Base-by-base conservation (phyloP, 23 tunicate genomes). In the Clavelina lepadiformis region DNA sequence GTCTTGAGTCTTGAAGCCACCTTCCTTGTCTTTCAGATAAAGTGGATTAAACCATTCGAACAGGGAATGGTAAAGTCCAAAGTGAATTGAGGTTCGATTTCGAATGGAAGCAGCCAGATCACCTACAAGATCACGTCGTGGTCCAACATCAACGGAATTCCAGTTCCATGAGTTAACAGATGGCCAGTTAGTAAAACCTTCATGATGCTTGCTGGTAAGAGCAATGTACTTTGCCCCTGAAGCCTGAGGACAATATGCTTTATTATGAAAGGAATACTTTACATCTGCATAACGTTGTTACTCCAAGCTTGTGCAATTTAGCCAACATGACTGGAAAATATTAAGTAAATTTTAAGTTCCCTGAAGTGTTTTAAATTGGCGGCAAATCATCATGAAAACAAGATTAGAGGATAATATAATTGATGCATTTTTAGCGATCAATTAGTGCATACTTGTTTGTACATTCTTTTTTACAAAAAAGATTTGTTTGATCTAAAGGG, bases 161-260 rank as follows among this genome's bases (percentile, higher is more conserved):
- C 83, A 77, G 67, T 77, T 77, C 83, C 83, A 77, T 38, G 83
- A 77, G 49, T 46, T 33, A 20, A 36, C 38, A 13, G 88, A 81
- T 18, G 83, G 83, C 88, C 88, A 81, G 45, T 71, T 65, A 34
- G 88, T 81, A 55, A 81, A 81, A n/a, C 88, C 88, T 49, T 81
- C 88, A 62, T 81, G 88, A 65, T 81, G 88, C 52, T 81, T 81
- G 52, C 72, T 72, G 19, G 88, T 81, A 8, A 81, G 33, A 15
- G 74, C 88, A 35, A 72, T 67, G 41, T 81, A 81, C 37, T 81
- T 69, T 27, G 88, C 88, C 11, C 88, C 88, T 1, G 88, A 67
- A 4, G 67, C 83, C 68, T 22, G 24, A 27, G 31, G 2, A 57
- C 2, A 57, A 8, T 15, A 54, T 53, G 19, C 19, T 21, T 53